A percentile compares a stretch with the other conserved stretches of the same genome.
These are phyloP conservation scores for Echinops telfairi DNA, from an alignment of 2,113 vertebrate genomes.

Conservation along the genomic window DNA sequence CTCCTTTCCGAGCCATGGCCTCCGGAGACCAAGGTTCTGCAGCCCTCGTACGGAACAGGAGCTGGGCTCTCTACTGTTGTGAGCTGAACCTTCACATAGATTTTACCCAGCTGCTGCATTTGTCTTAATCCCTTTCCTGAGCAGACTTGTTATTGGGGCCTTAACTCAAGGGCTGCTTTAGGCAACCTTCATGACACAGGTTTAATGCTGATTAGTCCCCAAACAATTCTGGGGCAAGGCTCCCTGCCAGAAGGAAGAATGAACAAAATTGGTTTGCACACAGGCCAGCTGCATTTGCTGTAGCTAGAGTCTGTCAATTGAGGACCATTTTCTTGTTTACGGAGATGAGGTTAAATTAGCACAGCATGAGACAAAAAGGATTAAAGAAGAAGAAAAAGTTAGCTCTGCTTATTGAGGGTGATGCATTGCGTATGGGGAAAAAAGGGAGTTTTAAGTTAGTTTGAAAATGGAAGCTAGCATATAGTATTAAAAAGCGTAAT, in stretches of 20 bases:
- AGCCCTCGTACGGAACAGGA: not conserved
- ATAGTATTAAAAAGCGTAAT: slow-evolving; percentile 15
- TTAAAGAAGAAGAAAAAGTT: not conserved
- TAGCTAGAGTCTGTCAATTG: slow-evolving; percentile 77
- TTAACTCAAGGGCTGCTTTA: slow-evolving; percentile 65
- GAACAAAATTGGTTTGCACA: slow-evolving; percentile 81
- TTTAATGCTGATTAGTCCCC: slow-evolving; percentile 83
- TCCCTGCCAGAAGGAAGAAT: slow-evolving; percentile 83
- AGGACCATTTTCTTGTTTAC: slow-evolving; percentile 71
- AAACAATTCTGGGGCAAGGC: slow-evolving; percentile 80
- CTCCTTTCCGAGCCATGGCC: slow-evolving; percentile 3
- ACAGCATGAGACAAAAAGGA: slow-evolving; percentile 46
- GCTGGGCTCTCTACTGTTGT: not conserved
- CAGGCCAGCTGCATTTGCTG: slow-evolving; percentile 83
- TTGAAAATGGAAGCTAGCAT: slow-evolving; percentile 37
- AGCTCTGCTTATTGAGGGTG: not conserved
- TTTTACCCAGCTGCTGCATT: not conserved
- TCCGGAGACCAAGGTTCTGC: slow-evolving; percentile 16
- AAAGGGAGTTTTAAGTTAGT: slow-evolving; percentile 38
- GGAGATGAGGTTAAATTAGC: slow-evolving; percentile 66
- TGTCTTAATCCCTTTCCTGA: not conserved
- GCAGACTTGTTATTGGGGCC: not conserved
- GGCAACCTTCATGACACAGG: slow-evolving; percentile 66
- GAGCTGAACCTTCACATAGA: not conserved
- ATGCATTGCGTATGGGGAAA: not conserved